phyloP scores from a whole-genome alignment of 2,113 vertebrate genomes.

The Bos javanicus region DNA sequence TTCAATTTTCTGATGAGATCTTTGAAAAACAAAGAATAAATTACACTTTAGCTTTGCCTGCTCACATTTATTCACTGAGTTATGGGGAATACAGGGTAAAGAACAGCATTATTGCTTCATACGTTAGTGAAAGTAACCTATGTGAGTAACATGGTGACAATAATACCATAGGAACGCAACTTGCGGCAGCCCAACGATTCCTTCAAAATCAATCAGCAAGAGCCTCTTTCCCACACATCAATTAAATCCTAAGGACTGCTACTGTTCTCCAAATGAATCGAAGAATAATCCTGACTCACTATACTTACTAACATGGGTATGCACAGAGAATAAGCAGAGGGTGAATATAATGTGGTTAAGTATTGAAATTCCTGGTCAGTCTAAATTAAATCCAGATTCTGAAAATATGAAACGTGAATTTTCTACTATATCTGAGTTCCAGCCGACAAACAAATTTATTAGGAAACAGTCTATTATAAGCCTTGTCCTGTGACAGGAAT shows the following conservation, averaged over 20 bases:
- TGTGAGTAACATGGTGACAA: background rate
- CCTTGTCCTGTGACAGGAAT: background rate
- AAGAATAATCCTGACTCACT: background rate
- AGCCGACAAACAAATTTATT: conserved; percentile 4
- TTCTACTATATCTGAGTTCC: background rate
- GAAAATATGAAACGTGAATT: conserved; percentile 36
- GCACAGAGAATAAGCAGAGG: background rate
- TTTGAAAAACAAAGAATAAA: conserved; percentile 75
- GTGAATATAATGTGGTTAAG: background rate
- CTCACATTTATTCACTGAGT: background rate
- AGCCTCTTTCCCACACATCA: background rate
- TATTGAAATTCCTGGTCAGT: background rate
- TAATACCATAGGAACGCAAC: background rate
- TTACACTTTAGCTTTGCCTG: background rate
- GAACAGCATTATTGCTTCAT: background rate
- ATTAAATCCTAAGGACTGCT: background rate
- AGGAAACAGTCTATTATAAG: background rate
- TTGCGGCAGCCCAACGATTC: background rate
- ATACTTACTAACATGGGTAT: background rate
- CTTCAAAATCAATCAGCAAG: background rate
- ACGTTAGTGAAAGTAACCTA: background rate
- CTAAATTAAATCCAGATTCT: background rate
- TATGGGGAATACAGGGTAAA: background rate
- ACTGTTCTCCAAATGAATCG: background rate
- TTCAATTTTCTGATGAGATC: conserved; percentile 92